Conservation (phyloP, 2,113 vertebrate species). For the Marcusenius ussheri region DNA sequence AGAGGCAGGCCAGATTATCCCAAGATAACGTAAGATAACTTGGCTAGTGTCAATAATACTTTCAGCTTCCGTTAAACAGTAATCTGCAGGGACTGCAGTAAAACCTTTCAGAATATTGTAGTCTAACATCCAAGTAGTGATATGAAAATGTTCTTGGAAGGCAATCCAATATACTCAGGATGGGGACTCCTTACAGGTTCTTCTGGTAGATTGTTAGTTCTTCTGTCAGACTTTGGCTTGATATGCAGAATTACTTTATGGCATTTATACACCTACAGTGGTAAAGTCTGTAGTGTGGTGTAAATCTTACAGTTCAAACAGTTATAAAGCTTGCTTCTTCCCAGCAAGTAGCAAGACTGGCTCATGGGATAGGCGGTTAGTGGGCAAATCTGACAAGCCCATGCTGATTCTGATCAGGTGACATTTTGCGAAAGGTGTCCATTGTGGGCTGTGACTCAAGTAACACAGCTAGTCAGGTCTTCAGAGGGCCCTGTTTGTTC, state of each 20-base stretch:
- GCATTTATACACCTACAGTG: not conserved
- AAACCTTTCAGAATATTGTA: not conserved
- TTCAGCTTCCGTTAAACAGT: not conserved
- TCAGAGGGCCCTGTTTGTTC: not conserved
- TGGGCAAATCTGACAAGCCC: not conserved
- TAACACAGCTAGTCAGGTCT: not conserved
- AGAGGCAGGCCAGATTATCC: not conserved
- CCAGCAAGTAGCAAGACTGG: not conserved
- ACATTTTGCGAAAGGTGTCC: not conserved
- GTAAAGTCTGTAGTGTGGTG: not conserved
- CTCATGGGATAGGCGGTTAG: not conserved
- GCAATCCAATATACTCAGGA: not conserved
- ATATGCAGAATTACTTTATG: not conserved
- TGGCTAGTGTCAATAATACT: not conserved
- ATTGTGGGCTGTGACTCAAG: not conserved
- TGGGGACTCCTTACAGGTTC: not conserved
- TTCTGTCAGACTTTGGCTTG: not conserved
- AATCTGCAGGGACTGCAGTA: not conserved
- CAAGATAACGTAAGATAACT: not conserved
- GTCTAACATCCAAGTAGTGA: not conserved
- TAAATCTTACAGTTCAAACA: not conserved
- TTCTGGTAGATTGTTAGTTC: not conserved
- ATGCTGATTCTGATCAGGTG: not conserved
- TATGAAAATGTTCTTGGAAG: not conserved
- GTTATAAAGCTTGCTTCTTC: not conserved